These are phyloP conservation scores for Drosophila subquinaria DNA, from an alignment of 2,888 invertebrate genomes.

Conservation along the genomic window DNA sequence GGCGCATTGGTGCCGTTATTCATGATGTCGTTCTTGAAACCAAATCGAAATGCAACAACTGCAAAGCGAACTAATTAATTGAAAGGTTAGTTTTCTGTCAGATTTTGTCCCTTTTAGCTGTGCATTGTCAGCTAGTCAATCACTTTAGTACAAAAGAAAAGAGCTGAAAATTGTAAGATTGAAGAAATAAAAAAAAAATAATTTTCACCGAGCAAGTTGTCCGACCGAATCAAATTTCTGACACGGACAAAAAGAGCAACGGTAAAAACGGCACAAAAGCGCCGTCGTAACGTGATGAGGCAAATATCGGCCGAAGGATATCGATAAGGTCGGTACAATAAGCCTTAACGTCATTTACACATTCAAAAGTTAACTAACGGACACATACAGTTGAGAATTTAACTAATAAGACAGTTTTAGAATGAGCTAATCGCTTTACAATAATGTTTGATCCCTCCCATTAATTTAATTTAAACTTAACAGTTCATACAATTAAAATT, in stretches of 20 bases:
- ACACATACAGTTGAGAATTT: not conserved
- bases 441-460: not conserved
- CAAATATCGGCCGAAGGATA: constrained; percentile 27
- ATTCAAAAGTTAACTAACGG: not conserved
- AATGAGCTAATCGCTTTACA: not conserved
- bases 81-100: constrained; percentile 2
- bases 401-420: not conserved
- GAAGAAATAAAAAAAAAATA: not conserved
- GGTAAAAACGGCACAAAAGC: constrained; percentile 16
- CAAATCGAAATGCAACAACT: constrained; percentile 4
- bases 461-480: not conserved
- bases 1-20: constrained; percentile 43
- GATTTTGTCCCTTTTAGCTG: not conserved
- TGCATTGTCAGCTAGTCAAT: not conserved
- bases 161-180: not conserved
- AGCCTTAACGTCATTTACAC: not conserved
- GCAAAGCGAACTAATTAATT: not conserved
- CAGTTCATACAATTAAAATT: not conserved
- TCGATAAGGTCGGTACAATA: constrained; percentile 18
- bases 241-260: constrained; percentile 17
- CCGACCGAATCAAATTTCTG: not conserved
- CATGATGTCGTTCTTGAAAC: too few species aligned
- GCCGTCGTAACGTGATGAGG: constrained; percentile 31
- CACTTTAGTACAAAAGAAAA: not conserved
- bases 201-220: constrained; percentile 21